Base-by-base conservation (phyloP, 2,797 vertebrate genomes). In the Macropodus opercularis region DNA sequence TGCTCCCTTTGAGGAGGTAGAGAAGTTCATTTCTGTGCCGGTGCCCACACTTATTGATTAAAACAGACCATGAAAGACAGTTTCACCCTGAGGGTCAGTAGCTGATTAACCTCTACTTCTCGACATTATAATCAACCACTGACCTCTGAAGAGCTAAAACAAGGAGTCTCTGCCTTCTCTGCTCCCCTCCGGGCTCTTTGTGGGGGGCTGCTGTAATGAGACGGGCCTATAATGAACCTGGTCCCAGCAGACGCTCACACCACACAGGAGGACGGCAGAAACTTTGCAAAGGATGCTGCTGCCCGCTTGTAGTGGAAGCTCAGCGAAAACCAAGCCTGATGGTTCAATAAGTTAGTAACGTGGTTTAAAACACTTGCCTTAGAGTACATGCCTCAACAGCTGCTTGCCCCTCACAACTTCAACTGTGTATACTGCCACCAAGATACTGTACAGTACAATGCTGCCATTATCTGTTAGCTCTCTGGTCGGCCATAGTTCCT, bases 71-170 rank as follows among this genome's bases (percentile, higher is more conserved):
- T 81, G 81, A 85, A 80, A 82, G 86, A 87, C 71, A 77, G 78
- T 69, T 72, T 84, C 73, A 56, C 78, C 85, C 57, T 13, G 41
- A 61, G 75, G 90, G 88, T 88, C 86, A 88, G 78, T 29, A 29
- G 82, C 75, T 90, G 86, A 92, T 92, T 93, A 92, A 89, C 90
- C 88, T 81, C 60, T 69, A 70, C 65, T 80, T 76, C 81, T 87
- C 72, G 77, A 87, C 71, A 62, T 81, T 87, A 85, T 87, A 87
- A 90, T 89, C 85, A 87, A 83, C 70, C 69, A 53, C 81, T 79
- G 89, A 90, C 88, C 87, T 87, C 79, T 61, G 47, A 77, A 63
- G 71, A 73, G 76, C 77, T 81, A 69, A 87, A 90, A 87, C 81
- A 86, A 81, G 80, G 66, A 66, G 48, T 52, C 50, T 72, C 49